Evolutionary conservation across 1,140 invertebrate genomes (phyloP).

Genomic region (Drosophila eugracilis): DNA sequence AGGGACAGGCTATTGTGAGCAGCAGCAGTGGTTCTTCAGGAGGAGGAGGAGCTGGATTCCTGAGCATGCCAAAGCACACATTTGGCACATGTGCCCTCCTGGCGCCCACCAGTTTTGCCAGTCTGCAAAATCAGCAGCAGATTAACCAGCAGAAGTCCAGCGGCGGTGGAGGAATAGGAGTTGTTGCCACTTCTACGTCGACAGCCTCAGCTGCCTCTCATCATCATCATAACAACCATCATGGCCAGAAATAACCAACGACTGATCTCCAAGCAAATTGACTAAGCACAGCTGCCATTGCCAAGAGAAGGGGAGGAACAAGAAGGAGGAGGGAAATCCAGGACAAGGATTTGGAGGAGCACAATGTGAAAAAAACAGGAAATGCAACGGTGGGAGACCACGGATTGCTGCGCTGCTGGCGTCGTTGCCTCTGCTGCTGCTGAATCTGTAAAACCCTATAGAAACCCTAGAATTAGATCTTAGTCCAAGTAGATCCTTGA

Average conservation of each 20-base stretch:
- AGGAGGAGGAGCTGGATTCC: constrained; percentile 27
- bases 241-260: constrained; percentile 77
- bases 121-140: constrained; percentile 39
- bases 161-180: constrained; percentile 2
- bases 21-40: constrained; percentile 45
- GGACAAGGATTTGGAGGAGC: background rate
- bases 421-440: constrained; percentile 40
- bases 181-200: constrained; percentile 38
- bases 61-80: constrained; percentile 76
- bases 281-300: constrained; percentile 71
- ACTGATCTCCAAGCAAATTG: constrained; percentile 83
- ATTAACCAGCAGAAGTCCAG: constrained; percentile 28
- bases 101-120: constrained; percentile 76
- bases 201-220: constrained; percentile 28
- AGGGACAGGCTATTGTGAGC: constrained; percentile 64
- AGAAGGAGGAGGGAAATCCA: background rate
- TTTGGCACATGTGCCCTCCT: constrained; percentile 79
- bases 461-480: constrained; percentile 5
- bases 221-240: constrained; percentile 51
- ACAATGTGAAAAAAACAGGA: constrained; percentile 3
- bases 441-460: constrained; percentile 12
- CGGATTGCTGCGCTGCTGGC: constrained; percentile 31
- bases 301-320: constrained; percentile 11
- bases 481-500: constrained; percentile 13
- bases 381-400: background rate